phyloP scores from a whole-genome alignment of 35 echinoderm and acorn worm species.

The Stichopus chloronotus region DNA sequence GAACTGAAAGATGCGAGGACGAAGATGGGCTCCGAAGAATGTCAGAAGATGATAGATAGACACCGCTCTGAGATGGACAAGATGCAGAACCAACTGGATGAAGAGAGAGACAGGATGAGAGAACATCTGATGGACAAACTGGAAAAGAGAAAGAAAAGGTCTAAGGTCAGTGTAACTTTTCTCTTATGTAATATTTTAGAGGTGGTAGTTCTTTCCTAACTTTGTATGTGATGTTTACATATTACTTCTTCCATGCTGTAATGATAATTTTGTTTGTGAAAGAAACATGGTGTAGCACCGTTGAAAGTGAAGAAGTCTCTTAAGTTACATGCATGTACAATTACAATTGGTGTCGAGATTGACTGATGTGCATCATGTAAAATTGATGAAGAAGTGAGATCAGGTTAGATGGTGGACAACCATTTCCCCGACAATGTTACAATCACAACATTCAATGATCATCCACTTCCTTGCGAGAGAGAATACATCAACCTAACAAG shows the following conservation, averaged over 20 bases:
- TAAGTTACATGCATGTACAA: neutral
- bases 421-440: no score
- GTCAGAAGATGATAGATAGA: slow-evolving; percentile 63
- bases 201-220: neutral
- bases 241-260: neutral
- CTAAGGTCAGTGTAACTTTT: neutral
- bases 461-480: no score
- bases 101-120: slow-evolving; percentile 80
- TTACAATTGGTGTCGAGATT: no score
- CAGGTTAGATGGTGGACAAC: no score
- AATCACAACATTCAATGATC: no score
- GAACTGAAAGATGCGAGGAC: slow-evolving; percentile 70
- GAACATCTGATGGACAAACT: slow-evolving; percentile 76
- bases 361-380: no score
- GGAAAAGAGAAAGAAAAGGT: slow-evolving; percentile 63
- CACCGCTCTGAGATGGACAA: slow-evolving; percentile 81
- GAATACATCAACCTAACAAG: no score
- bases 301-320: neutral
- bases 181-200: no score
- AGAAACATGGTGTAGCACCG: neutral
- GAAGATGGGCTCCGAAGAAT: slow-evolving; percentile 56
- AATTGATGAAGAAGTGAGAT: no score
- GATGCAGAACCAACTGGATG: slow-evolving; percentile 72
- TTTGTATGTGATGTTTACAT: neutral
- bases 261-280: neutral